Conservation (phyloP, 2,797 vertebrate genomes). For the Ispidina lecontei region DNA sequence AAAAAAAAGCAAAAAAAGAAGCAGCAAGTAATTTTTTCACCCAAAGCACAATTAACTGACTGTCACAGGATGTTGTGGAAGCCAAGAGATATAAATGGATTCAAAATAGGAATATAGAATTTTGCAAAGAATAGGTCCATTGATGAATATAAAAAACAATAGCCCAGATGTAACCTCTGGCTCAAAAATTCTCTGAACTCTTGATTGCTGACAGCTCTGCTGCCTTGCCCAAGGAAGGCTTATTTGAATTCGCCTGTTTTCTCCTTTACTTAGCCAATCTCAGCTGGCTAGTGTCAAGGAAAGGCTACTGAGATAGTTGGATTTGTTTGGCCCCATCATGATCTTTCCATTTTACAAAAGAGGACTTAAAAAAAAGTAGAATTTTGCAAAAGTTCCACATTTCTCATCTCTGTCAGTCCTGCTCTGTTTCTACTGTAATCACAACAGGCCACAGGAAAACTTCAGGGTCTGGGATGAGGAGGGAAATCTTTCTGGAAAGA, state of each 20-base stretch:
- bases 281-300: not conserved
- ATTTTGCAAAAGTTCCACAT: not conserved
- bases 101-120: constrained; percentile 21
- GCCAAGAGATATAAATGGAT: constrained; percentile 49
- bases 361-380: not conserved
- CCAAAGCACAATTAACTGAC: not conserved
- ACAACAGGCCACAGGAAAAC: not conserved
- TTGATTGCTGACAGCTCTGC: not conserved
- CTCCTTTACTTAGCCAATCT: not conserved
- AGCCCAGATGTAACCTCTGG: constrained; percentile 44
- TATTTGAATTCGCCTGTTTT: not conserved
- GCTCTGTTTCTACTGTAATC: not conserved
- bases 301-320: not conserved
- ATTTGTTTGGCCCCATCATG: not conserved
- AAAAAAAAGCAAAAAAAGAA: not conserved
- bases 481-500: not conserved
- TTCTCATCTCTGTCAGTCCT: not conserved
- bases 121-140: constrained; percentile 43
- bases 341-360: not conserved
- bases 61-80: constrained; percentile 39
- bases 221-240: not conserved
- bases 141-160: constrained; percentile 44
- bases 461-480: not conserved
- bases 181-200: constrained; percentile 13
- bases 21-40: not conserved